Percentiles rank a stretch among this genome's conserved stretches.
Evolutionary conservation across 2,797 vertebrate species (phyloP).

Genomic region (Platyrinchus mystaceus): DNA sequence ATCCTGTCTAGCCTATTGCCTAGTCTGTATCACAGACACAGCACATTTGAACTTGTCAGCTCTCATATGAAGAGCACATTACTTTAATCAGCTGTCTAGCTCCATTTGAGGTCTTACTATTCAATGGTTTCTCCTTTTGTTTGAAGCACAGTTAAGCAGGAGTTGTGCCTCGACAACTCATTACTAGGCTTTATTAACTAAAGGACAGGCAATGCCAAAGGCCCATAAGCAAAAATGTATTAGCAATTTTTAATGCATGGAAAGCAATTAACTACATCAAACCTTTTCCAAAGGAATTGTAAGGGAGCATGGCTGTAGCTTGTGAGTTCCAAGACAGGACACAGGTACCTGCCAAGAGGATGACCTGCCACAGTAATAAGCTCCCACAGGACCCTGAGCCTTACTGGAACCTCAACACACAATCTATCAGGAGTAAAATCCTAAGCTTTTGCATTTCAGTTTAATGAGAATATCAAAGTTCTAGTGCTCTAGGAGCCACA

Average conservation of each 20-base stretch:
- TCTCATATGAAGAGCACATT: neutral
- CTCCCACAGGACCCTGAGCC: neutral
- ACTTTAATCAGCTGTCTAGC: neutral
- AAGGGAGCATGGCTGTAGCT: neutral
- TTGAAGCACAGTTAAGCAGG: neutral
- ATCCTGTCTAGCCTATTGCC: neutral
- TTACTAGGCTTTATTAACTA: neutral
- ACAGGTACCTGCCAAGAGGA: neutral
- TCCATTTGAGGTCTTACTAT: neutral
- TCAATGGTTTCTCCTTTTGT: neutral
- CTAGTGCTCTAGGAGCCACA: neutral
- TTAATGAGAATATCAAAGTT: neutral
- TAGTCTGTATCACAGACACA: neutral
- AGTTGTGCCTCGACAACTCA: neutral
- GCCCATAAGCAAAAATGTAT: neutral
- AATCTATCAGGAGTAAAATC: neutral
- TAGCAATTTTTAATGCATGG: neutral
- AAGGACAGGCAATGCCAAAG: neutral
- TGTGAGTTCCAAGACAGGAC: neutral
- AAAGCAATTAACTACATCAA: neutral
- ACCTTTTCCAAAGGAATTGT: neutral
- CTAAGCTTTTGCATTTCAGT: neutral
- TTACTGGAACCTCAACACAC: neutral
- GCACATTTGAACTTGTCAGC: neutral
- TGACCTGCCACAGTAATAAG: neutral